Evolutionary conservation across 1,140 invertebrate species (phyloP).

Genomic region (Argopecten irradians): DNA sequence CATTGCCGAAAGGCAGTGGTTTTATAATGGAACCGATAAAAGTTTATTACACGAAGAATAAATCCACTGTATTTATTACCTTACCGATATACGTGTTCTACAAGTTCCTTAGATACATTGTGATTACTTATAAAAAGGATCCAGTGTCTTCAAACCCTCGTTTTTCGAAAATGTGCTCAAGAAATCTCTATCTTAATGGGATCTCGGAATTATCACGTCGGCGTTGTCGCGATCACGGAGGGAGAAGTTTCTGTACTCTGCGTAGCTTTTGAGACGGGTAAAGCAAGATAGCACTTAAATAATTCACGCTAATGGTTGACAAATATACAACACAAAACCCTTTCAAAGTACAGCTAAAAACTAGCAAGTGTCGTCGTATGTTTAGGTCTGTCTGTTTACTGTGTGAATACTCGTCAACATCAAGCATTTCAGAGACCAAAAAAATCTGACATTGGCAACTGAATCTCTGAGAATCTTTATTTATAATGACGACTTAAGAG

Average conservation of each 20-base stretch:
- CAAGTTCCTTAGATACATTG: neutral
- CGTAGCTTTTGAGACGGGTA: neutral
- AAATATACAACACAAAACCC: neutral
- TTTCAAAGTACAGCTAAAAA: neutral
- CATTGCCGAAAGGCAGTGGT: neutral
- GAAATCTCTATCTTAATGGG: neutral
- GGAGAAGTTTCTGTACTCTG: neutral
- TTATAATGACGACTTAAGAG: neutral
- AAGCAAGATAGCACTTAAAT: neutral
- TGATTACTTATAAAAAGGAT: neutral
- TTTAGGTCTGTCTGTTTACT: neutral
- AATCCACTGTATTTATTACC: neutral
- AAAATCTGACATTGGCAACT: neutral
- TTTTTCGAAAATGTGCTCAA: conserved; percentile 18
- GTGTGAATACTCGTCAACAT: neutral
- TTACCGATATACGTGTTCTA: neutral
- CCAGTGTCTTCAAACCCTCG: neutral
- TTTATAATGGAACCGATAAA: neutral
- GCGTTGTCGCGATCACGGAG: neutral
- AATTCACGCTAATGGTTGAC: neutral
- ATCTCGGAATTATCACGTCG: conserved; percentile 3
- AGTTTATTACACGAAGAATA: neutral
- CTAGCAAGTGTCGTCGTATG: neutral
- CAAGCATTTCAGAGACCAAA: neutral
- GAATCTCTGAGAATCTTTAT: neutral